Conservation (phyloP, 2,888 invertebrate genomes). For the Scrobipalpa atriplicella region DNA sequence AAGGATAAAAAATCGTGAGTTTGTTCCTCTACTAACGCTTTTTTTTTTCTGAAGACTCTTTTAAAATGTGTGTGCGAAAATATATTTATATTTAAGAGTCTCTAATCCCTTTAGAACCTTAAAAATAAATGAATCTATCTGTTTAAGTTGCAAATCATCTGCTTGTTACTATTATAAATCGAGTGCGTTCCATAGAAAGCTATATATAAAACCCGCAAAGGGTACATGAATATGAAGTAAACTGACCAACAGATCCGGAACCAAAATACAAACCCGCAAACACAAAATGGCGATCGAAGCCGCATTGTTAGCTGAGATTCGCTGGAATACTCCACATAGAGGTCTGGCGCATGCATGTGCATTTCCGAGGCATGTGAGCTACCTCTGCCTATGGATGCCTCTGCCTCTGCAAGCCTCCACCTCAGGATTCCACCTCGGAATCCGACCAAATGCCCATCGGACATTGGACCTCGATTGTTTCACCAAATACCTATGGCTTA, state of each 20-base stretch:
- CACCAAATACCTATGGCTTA: conserved; percentile 75
- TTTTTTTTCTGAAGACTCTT: too few relatives aligned
- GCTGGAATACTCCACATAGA: conserved; percentile 74
- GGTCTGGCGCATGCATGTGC: conserved; percentile 72
- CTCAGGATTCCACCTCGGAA: conserved; percentile 55
- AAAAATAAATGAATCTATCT: too few relatives aligned
- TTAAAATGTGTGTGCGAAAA: too few relatives aligned
- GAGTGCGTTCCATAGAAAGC: background rate
- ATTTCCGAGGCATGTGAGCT: conserved; percentile 48
- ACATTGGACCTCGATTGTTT: conserved; percentile 74
- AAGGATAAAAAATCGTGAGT: too few relatives aligned
- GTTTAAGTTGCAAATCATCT: too few relatives aligned
- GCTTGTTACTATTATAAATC: too few relatives aligned
- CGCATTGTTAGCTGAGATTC: conserved; percentile 27
- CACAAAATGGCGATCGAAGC: conserved; percentile 13
- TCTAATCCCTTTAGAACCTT: too few relatives aligned
- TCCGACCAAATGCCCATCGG: conserved; percentile 81
- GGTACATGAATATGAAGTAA: background rate
- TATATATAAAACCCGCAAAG: too few relatives aligned
- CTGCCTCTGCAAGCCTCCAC: conserved; percentile 45
- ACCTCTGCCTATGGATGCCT: conserved; percentile 72
- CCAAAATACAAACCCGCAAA: background rate
- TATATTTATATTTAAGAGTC: too few relatives aligned
- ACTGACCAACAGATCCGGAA: conserved; percentile 7
- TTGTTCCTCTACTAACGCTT: too few relatives aligned